Conservation (phyloP, 1,140 invertebrate genomes). For the Heterodera carotae region DNA sequence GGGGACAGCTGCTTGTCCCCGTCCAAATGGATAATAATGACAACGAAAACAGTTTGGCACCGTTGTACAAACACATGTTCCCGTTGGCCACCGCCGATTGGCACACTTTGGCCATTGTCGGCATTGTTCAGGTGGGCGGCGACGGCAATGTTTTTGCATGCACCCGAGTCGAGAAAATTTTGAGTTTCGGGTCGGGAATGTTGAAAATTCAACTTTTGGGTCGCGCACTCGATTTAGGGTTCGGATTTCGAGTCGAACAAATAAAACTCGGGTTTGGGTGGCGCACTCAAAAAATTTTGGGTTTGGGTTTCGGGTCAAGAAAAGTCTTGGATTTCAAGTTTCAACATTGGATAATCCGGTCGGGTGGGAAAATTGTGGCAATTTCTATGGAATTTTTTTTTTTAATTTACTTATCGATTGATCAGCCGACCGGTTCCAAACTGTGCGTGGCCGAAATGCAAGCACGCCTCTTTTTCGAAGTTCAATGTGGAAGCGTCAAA, state of each 20-base stretch:
- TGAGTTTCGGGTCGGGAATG: no score
- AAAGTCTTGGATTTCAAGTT: no score
- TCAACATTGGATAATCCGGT: no score
- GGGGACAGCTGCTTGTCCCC: conserved; percentile 42
- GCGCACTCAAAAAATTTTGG: not conserved
- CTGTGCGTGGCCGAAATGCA: conserved; percentile 68
- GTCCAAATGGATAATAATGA: conserved; percentile 65
- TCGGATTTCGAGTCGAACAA: no score
- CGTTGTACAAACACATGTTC: conserved; percentile 68
- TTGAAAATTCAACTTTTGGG: no score
- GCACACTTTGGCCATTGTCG: conserved; percentile 68
- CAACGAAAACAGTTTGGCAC: conserved; percentile 8
- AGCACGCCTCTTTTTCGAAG: conserved; percentile 48
- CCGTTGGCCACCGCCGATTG: conserved; percentile 65
- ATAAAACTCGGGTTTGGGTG: no score
- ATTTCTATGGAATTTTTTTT: not conserved
- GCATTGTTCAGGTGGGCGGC: conserved; percentile 66
- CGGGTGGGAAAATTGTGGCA: not conserved
- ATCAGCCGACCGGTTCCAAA: conserved; percentile 67
- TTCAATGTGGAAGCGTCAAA: conserved; percentile 32
- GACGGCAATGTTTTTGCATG: not conserved
- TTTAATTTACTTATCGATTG: not conserved
- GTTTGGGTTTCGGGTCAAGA: no score
- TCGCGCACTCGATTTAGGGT: no score
- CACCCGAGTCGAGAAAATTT: conserved; percentile 8